Evolutionary conservation across 2,888 invertebrate species (phyloP), one percentile per base, ranked within the genome.

Genomic region (Acheta domesticus): DNA sequence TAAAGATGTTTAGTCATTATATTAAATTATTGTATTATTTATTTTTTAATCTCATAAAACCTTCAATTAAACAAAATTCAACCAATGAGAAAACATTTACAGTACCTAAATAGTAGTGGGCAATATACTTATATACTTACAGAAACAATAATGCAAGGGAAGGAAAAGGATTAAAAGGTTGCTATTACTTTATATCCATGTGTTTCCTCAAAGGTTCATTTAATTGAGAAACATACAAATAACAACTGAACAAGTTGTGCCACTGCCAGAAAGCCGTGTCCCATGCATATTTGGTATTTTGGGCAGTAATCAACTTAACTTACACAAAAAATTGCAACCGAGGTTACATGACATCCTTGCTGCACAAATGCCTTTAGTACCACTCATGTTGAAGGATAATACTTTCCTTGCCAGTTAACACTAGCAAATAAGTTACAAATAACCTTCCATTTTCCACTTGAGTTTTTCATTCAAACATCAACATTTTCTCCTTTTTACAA

Each of bases 181-280:
- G 36, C 36, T 36, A 8, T 36, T 36, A 36, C 8, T 8, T 36
- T 8, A 36, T 5, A 36, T 36, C 36, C 36, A 36, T 36, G 36
- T 8, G 62, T 19, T 62, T 62, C n/a, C 62, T 62, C 62, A 62
- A 62, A 62, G 62, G 62, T 62, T 62, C 62, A 62, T 62, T 62
- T 62, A 62, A 62, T 62, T 62, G 62, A 19, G 62, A 62, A 62
- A 62, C 62, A 62, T 62, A 62, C 62, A 62, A 62, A 62, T 62
- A 62, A 62, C 62, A 62, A 62, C 62, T 62, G n/a, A 62, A 62
- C 62, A 62, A 62, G 62, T 62, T 62, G 62, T 62, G 62, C 62
- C 62, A 62, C 62, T 62, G 62, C 62, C 62, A 62, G 62, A 62
- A 62, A 62, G 62, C 62, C 62, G n/a, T 62, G 62, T 62, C 62